A percentile compares a stretch with the other conserved stretches of the same genome.
Conservation (phyloP, 2,113 vertebrate species). For the Sula dactylatra region DNA sequence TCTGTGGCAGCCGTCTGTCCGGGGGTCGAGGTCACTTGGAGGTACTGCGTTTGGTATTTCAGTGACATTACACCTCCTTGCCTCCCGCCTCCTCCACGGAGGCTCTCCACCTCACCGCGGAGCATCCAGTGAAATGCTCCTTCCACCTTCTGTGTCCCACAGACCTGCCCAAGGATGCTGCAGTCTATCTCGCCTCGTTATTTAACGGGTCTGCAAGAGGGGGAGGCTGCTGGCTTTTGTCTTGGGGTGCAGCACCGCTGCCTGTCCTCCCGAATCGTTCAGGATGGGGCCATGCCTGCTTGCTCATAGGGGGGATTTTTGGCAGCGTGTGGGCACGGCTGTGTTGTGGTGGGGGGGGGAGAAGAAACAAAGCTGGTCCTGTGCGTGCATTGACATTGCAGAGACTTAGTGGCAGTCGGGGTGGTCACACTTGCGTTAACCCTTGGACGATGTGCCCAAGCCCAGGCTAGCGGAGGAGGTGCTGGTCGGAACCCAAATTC, state of each 20-base stretch:
- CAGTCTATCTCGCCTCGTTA: accelerated
- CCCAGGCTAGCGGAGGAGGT: background rate
- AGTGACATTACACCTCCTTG: background rate
- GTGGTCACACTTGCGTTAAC: background rate
- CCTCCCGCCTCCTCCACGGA: background rate
- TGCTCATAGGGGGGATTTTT: background rate
- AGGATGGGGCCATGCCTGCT: background rate
- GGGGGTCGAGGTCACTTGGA: background rate
- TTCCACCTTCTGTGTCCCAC: background rate
- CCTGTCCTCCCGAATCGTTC: accelerated
- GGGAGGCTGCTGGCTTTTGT: background rate
- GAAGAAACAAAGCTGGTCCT: background rate
- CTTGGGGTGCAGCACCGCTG: background rate
- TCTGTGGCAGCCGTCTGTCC: accelerated
- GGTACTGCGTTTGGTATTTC: background rate
- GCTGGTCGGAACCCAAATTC: background rate
- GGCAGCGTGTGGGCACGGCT: background rate
- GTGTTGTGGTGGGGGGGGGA: too few species aligned
- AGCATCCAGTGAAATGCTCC: background rate
- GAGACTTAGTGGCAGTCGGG: accelerated
- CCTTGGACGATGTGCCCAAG: background rate
- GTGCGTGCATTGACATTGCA: accelerated
- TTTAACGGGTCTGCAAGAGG: background rate
- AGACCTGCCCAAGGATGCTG: background rate
- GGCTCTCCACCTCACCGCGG: background rate